Percentiles rank a stretch among this genome's conserved stretches.
These are phyloP conservation scores for Dicrurus megarhynchus DNA, from an alignment of 2,113 vertebrate genomes.

Conservation along the genomic window DNA sequence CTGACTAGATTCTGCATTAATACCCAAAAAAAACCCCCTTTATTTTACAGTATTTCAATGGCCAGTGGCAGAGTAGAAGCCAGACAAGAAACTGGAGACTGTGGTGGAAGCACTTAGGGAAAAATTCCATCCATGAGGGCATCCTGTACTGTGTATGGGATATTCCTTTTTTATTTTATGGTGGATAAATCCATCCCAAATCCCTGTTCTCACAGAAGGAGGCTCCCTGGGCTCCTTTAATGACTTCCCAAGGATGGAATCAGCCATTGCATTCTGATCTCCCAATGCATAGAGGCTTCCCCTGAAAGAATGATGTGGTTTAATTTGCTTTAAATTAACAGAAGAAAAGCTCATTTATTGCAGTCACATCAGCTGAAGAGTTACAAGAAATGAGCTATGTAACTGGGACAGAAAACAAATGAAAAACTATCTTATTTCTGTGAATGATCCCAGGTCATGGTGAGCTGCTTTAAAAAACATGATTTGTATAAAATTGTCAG, in stretches of 20 bases:
- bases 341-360: neutral
- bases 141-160: neutral
- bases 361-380: neutral
- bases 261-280: neutral
- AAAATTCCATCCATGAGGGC: neutral
- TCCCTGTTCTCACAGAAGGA: neutral
- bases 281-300: neutral
- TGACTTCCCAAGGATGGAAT: neutral
- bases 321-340: neutral
- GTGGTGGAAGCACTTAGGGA: neutral
- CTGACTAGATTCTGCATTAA: neutral
- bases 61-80: neutral
- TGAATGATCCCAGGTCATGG: neutral
- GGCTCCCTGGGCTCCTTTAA: neutral
- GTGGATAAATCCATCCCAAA: neutral
- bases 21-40: neutral
- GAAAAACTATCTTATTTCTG: neutral
- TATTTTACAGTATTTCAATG: neutral
- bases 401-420: neutral
- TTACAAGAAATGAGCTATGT: neutral
- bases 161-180: neutral
- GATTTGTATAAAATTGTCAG: neutral
- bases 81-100: neutral
- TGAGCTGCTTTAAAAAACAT: neutral
- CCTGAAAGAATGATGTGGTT: neutral